These are phyloP conservation scores for Anthopleura xanthogrammica DNA, from an alignment of 92 coral and sea anemone genomes.

Conservation along the genomic window DNA sequence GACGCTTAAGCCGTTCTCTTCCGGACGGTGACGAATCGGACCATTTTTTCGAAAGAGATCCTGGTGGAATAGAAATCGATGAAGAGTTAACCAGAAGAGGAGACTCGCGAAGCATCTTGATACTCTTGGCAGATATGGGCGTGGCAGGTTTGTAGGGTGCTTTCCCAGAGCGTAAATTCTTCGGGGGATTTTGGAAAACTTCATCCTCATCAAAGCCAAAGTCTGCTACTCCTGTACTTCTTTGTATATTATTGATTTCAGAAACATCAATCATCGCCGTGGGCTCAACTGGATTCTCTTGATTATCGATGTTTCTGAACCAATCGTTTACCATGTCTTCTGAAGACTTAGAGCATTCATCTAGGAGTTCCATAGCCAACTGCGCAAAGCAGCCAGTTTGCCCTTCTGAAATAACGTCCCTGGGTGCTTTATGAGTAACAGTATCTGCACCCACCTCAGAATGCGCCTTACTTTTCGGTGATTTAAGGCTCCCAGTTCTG, in stretches of 20 bases:
- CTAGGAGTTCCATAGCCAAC: slow-evolving; percentile 13
- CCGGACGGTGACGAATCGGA: slow-evolving; percentile 33
- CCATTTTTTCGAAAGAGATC: slow-evolving; percentile 33
- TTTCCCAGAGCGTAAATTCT: slow-evolving; percentile 21
- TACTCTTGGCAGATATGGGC: slow-evolving; percentile 76
- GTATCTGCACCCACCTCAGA: not conserved
- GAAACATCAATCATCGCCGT: slow-evolving; percentile 1
- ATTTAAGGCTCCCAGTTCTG: slow-evolving; percentile 6
- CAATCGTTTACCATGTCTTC: slow-evolving; percentile 48
- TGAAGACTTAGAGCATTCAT: slow-evolving; percentile 54
- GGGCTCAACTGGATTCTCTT: slow-evolving; percentile 19
- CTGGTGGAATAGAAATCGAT: slow-evolving; percentile 32
- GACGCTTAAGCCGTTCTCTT: slow-evolving; percentile 36
- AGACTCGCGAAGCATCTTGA: slow-evolving; percentile 83
- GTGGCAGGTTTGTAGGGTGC: slow-evolving; percentile 48
- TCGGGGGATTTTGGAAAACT: slow-evolving; percentile 53
- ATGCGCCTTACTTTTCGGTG: slow-evolving; percentile 6
- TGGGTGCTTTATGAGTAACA: not conserved
- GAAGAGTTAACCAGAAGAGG: slow-evolving; percentile 60
- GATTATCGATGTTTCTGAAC: slow-evolving; percentile 43
- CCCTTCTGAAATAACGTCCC: not conserved
- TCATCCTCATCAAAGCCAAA: slow-evolving; percentile 61
- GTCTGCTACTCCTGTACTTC: slow-evolving; percentile 16
- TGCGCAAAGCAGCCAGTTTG: not conserved
- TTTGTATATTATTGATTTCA: slow-evolving; percentile 15